Evolutionary conservation across 2,888 invertebrate genomes (phyloP).

Genomic region (Lymantria dispar): DNA sequence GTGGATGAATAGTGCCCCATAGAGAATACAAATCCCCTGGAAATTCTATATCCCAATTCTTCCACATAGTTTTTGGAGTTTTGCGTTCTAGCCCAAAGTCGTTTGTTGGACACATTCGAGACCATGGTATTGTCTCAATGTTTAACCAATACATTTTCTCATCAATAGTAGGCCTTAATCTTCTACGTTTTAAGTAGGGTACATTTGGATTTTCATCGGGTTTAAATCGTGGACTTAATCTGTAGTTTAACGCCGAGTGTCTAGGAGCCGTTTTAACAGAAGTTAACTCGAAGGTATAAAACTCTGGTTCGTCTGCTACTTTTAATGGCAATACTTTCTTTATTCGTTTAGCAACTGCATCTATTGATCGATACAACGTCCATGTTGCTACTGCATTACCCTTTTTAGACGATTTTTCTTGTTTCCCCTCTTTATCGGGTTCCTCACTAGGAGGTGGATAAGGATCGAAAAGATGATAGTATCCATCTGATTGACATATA

Average conservation of each 20-base stretch:
- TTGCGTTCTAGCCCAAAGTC: slow-evolving; percentile 61
- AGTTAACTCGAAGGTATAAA: slow-evolving; percentile 82
- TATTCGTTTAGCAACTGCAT: slow-evolving; percentile 55
- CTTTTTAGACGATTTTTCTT: slow-evolving; percentile 24
- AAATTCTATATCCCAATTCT: slow-evolving; percentile 87
- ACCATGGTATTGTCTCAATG: slow-evolving; percentile 68
- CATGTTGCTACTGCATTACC: slow-evolving; percentile 61
- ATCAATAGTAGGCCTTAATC: slow-evolving; percentile 56
- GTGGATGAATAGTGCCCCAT: slow-evolving; percentile 85
- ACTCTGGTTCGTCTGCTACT: slow-evolving; percentile 57
- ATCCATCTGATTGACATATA: slow-evolving; percentile 78
- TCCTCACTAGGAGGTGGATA: slow-evolving; percentile 65
- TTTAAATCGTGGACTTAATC: slow-evolving; percentile 68
- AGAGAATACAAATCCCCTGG: slow-evolving; percentile 86
- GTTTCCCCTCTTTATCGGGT: slow-evolving; percentile 9
- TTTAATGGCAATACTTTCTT: slow-evolving; percentile 39
- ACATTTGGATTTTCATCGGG: slow-evolving; percentile 66
- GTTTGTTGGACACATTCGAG: slow-evolving; percentile 58
- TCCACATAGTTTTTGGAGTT: slow-evolving; percentile 77
- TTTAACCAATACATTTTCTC: slow-evolving; percentile 78
- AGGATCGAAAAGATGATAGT: slow-evolving; percentile 84
- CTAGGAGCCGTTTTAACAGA: slow-evolving; percentile 79
- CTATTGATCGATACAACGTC: slow-evolving; percentile 68
- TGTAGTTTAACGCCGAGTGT: slow-evolving; percentile 64
- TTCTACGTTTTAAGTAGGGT: slow-evolving; percentile 57